A percentile compares a stretch with the other conserved stretches of the same genome.
phyloP scores from a whole-genome alignment of 2,888 invertebrate species.

The Leptinotarsa tumamoca region DNA sequence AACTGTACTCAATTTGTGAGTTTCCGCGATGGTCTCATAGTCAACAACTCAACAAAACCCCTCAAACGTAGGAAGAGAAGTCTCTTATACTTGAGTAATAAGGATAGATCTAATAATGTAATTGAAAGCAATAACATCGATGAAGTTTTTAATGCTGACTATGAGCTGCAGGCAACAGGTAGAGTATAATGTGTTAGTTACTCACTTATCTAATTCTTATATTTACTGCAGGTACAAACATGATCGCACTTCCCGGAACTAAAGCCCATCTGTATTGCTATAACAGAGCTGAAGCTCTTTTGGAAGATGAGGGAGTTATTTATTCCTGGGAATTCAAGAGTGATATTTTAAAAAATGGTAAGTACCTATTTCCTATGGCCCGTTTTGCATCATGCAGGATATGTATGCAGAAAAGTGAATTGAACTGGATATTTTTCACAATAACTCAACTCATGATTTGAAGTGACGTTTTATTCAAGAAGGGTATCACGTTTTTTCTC shows the following conservation, averaged over 20 bases:
- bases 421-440: background rate
- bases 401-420: background rate
- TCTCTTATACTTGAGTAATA: slow-evolving; percentile 51
- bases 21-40: slow-evolving; percentile 47
- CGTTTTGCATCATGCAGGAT: no score
- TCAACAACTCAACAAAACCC: slow-evolving; percentile 50
- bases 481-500: no score
- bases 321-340: slow-evolving; percentile 51
- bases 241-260: slow-evolving; percentile 49
- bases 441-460: no score
- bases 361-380: background rate
- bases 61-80: slow-evolving; percentile 53
- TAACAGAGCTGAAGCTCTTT: slow-evolving; percentile 39
- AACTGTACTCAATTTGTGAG: slow-evolving; percentile 47
- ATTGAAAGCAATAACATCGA: slow-evolving; percentile 50
- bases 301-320: slow-evolving; percentile 39
- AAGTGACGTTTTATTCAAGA: no score
- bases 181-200: background rate
- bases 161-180: slow-evolving; percentile 27
- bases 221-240: slow-evolving; percentile 43
- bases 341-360: slow-evolving; percentile 45
- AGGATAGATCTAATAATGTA: slow-evolving; percentile 36
- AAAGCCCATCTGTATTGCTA: slow-evolving; percentile 50
- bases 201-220: background rate
- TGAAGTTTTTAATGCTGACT: slow-evolving; percentile 52